Evolutionary conservation across 2,888 invertebrate species (phyloP), one percentile per base, ranked within the genome.

Genomic region (Thelaira solivaga): DNA sequence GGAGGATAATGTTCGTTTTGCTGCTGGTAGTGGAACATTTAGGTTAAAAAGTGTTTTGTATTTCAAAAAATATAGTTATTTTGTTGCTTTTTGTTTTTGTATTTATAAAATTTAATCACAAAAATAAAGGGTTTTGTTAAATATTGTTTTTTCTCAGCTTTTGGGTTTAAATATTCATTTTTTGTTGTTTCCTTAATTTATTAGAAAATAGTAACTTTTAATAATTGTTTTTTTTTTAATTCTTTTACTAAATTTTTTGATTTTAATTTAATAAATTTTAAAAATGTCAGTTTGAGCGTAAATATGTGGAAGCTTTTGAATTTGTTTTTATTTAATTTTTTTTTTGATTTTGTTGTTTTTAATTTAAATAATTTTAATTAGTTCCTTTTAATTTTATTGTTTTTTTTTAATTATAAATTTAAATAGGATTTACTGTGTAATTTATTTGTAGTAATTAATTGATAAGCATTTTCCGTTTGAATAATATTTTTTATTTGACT

Each of bases 1-100:
- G 80, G n/a, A n/a, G n/a, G 81, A 64, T 80, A 82, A 51, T 82
- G 82, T 61, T 82, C 81, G 69, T 81, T 82, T 81, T 81, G 83
- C 80, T 81, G 83, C 80, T 82, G 74, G 74, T 74, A 81, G 45
- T 82, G 81, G 76, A 82, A 80, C 82, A 82, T 82, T 81, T 81
- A 81, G 57, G 22, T 36, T 47, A 31, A 59, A 65, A 59, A 51
- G 10, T 61, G 34, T 57, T 26, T 16, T 29, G 20, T 47, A 45
- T 62, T 26, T 31, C 68, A 69, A 57, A 59, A 64, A 41, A 62
- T 76, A 29, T 73, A 5, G 51, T 57, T 39, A n/a, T 10, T 13
- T 76, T 39, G 8, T 29, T 45, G 24, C 22, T 59, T 20, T 10
- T 22, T 18, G n/a, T 39, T 26, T 67, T 49, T 68, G 13, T 29